Evolutionary conservation across 2,113 vertebrate genomes (phyloP), one percentile per base, ranked within the genome.

Genomic region (Psittacus erithacus): DNA sequence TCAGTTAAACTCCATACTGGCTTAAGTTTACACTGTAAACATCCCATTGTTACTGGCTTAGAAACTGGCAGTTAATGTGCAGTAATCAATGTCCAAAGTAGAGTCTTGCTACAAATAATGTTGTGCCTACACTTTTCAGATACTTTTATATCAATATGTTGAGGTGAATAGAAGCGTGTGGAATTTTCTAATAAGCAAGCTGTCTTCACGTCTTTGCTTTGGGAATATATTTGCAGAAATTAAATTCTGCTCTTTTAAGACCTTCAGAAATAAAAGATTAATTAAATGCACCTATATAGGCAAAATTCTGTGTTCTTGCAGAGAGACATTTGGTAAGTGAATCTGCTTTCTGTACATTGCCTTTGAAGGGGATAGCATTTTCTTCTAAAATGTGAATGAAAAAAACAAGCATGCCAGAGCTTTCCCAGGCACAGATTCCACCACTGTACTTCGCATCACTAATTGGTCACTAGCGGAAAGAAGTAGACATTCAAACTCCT

Each of bases 101-200:
- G 22, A 57, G 7, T 12, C 50, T 86, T 87, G 60, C 2, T 59
- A 52, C 53, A 80, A 83, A 92, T 62, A 79, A 87, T 27, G 25
- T 27, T 38, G 14, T 41, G 22, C 12, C 25, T 92, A 52, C 16
- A 29, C 83, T 94, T 90, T 83, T 39, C n/a, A 91, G 41, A 69
- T 70, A 75, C 14, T n/a, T 91, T 85, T 59, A 25, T 82, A 82
- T 88, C 35, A 90, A 46, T 91, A 82, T 90, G 88, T 93, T 55
- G 22, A 57, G 33, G 50, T 70, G 8, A 87, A 55, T 38, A 81
- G 15, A 91, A 94, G 27, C 33, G 11, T 74, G 38, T 0, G 11
- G 16, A 75, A 35, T 94, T 93, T 84, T 83, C n/a, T 78, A 70
- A 85, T n/a, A 69, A 55, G 38, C 79, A 91, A 86, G 7, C 3